These are phyloP conservation scores for Blera fallax DNA, from an alignment of 2,888 invertebrate species.

Conservation along the genomic window DNA sequence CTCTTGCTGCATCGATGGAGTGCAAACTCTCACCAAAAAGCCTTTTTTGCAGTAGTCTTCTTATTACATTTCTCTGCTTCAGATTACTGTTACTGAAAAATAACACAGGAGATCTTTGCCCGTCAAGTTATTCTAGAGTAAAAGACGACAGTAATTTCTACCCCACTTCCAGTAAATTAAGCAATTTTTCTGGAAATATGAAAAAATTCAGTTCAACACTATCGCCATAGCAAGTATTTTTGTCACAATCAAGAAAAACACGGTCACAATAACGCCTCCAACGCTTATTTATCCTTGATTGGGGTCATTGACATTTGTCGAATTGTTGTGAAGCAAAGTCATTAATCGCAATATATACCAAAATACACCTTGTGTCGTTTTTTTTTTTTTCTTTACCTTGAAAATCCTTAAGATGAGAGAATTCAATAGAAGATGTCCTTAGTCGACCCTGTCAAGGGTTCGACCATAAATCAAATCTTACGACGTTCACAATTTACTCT, in stretches of 20 bases:
- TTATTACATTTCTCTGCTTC: no score
- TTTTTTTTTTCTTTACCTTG: neutral
- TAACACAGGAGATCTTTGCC: no score
- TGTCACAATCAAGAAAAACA: neutral
- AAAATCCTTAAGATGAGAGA: neutral
- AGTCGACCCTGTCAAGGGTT: conserved; percentile 20
- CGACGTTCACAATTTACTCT: conserved; percentile 42
- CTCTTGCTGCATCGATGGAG: no score
- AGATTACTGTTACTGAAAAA: no score
- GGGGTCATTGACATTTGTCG: conserved; percentile 27
- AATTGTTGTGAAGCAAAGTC: conserved; percentile 6
- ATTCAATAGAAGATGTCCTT: conserved; percentile 17
- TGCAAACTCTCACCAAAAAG: no score
- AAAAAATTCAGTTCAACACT: neutral
- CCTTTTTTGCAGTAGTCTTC: no score
- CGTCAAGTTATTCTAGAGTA: no score
- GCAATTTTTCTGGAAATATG: neutral
- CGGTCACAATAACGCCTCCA: neutral
- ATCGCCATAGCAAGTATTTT: neutral
- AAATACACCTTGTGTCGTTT: neutral
- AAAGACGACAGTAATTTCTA: neutral
- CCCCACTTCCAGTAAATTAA: neutral
- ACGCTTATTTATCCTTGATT: conserved; percentile 2
- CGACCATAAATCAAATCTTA: conserved; percentile 45
- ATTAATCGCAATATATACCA: conserved; percentile 26